Conservation (phyloP, 2,113 vertebrate genomes). For the Nannobrachium achirus region DNA sequence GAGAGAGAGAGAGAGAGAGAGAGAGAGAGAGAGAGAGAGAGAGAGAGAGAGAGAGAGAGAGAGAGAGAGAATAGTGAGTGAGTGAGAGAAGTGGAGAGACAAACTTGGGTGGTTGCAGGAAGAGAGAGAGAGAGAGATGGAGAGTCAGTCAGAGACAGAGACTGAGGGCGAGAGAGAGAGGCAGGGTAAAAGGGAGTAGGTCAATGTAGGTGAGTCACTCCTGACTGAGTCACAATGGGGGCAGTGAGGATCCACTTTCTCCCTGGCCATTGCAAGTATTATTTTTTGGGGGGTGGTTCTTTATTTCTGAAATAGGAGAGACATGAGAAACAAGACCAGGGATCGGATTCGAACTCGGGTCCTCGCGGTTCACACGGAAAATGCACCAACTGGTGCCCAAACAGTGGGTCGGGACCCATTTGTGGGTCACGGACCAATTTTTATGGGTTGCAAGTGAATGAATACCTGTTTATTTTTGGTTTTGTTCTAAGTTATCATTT, state of each 20-base stretch:
- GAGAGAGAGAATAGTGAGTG: conserved; percentile 15
- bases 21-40: not conserved
- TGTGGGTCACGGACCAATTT: too few relatives aligned
- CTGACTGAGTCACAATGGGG: conserved; percentile 75
- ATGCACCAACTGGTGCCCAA: too few relatives aligned
- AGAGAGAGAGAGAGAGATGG: conserved; percentile 12
- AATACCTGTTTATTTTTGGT: too few relatives aligned
- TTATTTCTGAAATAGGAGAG: too few relatives aligned
- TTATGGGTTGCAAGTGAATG: too few relatives aligned
- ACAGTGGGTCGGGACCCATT: too few relatives aligned
- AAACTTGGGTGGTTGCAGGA: too few relatives aligned
- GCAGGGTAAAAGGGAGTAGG: conserved; percentile 67
- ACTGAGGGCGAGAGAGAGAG: conserved; percentile 39
- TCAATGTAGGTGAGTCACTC: conserved; percentile 72
- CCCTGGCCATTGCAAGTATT: conserved; percentile 64
- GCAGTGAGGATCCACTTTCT: conserved; percentile 73
- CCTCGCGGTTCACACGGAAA: too few relatives aligned
- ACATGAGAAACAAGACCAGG: too few relatives aligned
- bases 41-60: not conserved
- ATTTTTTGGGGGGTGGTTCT: too few relatives aligned
- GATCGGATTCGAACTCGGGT: too few relatives aligned
- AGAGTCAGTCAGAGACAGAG: conserved; percentile 30
- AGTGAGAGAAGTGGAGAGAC: not conserved
- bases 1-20: not conserved
- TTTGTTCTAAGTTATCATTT: too few relatives aligned